Percentiles rank a stretch among this genome's conserved stretches.
These are phyloP conservation scores for Amblyraja radiata DNA, from an alignment of 2,797 vertebrate genomes.

Conservation along the genomic window DNA sequence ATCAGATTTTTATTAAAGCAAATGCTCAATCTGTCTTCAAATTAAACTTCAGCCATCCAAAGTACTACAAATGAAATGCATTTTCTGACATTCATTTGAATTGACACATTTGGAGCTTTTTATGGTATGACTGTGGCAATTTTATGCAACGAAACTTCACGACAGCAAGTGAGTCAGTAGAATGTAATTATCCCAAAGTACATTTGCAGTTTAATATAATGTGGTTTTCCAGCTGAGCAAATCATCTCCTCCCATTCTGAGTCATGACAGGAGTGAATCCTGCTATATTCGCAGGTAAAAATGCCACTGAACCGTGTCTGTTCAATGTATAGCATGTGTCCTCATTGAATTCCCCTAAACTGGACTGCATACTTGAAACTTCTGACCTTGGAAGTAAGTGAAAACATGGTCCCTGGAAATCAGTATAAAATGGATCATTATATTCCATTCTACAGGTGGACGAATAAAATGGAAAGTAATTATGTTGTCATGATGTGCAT, in stretches of 20 bases:
- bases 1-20: neutral
- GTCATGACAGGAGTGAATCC: neutral
- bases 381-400: neutral
- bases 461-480: neutral
- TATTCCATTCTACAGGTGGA: neutral
- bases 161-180: constrained; percentile 3
- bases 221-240: neutral
- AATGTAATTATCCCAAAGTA: neutral
- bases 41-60: neutral
- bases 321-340: neutral
- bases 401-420: neutral
- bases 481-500: neutral
- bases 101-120: neutral
- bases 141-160: neutral
- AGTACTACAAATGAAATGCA: neutral
- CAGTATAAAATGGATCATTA: neutral
- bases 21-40: neutral
- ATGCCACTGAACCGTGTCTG: neutral
- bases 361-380: neutral
- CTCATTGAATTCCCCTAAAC: neutral
- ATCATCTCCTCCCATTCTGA: neutral
- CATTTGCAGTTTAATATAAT: neutral
- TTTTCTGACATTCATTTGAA: neutral
- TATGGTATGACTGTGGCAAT: neutral
- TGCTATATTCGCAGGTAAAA: neutral